Percentiles rank a stretch among this genome's conserved stretches.
These are phyloP conservation scores for Hippocampus comes DNA, from an alignment of 2,113 vertebrate species.

Conservation along the genomic window DNA sequence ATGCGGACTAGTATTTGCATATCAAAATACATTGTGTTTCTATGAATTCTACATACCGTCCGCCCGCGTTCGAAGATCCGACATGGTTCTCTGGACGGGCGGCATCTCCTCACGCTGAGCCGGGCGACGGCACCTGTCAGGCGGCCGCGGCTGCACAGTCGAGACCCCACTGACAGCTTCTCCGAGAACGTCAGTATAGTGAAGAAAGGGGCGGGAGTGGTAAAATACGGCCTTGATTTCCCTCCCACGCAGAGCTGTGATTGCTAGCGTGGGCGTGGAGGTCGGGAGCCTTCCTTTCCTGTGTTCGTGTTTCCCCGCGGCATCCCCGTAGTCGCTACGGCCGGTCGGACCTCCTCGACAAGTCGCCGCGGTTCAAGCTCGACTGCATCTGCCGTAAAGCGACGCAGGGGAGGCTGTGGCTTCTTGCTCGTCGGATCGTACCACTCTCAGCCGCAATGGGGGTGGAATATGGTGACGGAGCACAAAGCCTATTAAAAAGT, in stretches of 20 bases:
- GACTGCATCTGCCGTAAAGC: slow-evolving; percentile 49
- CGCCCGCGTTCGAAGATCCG: slow-evolving; percentile 84
- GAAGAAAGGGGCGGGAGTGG: slow-evolving; percentile 24
- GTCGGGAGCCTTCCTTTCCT: slow-evolving; percentile 26
- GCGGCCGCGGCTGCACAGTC: slow-evolving; percentile 43
- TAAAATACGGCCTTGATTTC: slow-evolving; percentile 32
- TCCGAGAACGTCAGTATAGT: slow-evolving; percentile 42
- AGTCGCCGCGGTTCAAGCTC: slow-evolving; percentile 6
- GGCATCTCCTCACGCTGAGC: slow-evolving; percentile 74
- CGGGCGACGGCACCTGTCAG: slow-evolving; percentile 73
- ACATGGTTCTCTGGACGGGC: slow-evolving; percentile 86
- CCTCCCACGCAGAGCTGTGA: slow-evolving; percentile 31
- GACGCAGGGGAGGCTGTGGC: slow-evolving; percentile 47
- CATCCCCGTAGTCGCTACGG: slow-evolving; percentile 36
- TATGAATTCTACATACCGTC: slow-evolving; percentile 78
- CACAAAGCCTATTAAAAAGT: background rate
- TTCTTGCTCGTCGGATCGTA: slow-evolving; percentile 65
- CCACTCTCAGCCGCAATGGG: slow-evolving; percentile 46
- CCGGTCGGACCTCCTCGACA: slow-evolving; percentile 5
- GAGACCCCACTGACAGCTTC: slow-evolving; percentile 24
- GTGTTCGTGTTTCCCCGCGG: slow-evolving; percentile 27
- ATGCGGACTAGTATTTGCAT: background rate
- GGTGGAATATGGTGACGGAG: slow-evolving; percentile 7
- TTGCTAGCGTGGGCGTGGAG: slow-evolving; percentile 4
- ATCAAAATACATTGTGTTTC: background rate